Conservation (phyloP, 2,797 vertebrate species). For the Ceyx erithaca region DNA sequence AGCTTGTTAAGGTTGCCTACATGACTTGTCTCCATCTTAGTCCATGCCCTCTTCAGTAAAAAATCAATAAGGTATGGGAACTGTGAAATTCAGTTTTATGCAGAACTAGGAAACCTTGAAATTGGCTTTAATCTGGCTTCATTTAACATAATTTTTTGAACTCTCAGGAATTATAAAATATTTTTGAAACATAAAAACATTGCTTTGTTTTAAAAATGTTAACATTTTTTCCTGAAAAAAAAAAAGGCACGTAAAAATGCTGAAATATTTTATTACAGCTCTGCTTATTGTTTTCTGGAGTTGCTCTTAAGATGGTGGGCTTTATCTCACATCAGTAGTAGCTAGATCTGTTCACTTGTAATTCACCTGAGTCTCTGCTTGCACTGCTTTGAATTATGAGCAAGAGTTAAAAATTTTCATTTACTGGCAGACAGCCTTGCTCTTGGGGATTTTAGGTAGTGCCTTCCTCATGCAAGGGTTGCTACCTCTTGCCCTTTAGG, state of each 20-base stretch:
- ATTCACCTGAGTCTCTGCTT: not conserved
- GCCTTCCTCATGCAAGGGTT: not conserved
- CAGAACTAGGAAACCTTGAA: not conserved
- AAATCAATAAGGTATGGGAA: not conserved
- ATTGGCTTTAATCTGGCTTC: not conserved
- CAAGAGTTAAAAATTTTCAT: not conserved
- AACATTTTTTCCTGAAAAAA: not conserved
- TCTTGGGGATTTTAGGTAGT: not conserved
- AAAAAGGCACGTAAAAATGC: not conserved
- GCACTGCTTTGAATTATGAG: not conserved
- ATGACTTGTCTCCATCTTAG: not conserved
- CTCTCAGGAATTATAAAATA: not conserved
- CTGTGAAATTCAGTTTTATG: not conserved
- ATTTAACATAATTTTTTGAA: not conserved
- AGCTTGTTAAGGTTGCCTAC: not conserved
- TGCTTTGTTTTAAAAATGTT: not conserved
- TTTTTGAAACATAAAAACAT: not conserved
- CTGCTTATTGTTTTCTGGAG: not conserved
- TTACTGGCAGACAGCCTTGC: not conserved
- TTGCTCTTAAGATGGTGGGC: not conserved
- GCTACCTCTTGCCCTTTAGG: conserved; percentile 1
- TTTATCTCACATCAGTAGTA: not conserved
- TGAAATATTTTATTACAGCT: not conserved
- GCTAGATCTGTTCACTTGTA: not conserved
- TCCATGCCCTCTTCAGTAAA: not conserved